Evolutionary conservation across 2,797 vertebrate species (phyloP).

Genomic region (Notamacropus eugenii): DNA sequence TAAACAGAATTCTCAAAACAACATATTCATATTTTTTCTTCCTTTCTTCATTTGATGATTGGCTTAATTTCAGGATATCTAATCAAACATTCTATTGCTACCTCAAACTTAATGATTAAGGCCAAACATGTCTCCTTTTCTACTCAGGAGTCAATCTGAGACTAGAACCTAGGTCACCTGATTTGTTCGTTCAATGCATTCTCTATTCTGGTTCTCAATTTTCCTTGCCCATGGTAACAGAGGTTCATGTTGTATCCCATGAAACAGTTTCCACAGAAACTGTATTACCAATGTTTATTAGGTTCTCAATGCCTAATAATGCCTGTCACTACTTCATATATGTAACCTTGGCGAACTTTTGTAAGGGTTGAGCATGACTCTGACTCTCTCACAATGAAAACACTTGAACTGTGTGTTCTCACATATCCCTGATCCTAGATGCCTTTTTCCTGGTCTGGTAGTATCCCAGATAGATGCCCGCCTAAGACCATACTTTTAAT

Average conservation of each 20-base stretch:
- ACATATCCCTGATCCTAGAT: neutral
- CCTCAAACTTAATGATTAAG: neutral
- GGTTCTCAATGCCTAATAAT: neutral
- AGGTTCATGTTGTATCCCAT: neutral
- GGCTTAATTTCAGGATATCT: neutral
- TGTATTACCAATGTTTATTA: too few species aligned
- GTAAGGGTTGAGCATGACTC: too few species aligned
- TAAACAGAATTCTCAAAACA: neutral
- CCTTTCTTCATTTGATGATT: neutral
- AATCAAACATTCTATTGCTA: neutral
- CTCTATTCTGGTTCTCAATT: neutral
- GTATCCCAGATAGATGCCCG: neutral
- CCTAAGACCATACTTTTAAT: neutral
- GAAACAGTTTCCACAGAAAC: too few species aligned
- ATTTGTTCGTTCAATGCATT: neutral
- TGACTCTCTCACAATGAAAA: too few species aligned
- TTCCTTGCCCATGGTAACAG: neutral
- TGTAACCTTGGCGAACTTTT: too few species aligned
- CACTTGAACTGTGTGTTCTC: too few species aligned
- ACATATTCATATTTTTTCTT: neutral
- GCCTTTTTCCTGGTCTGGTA: neutral
- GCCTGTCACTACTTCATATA: neutral
- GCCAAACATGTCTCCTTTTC: neutral
- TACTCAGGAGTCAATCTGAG: neutral
- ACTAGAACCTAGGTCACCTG: neutral